A percentile compares a stretch with the other conserved stretches of the same genome.
Conservation (phyloP, 2,797 vertebrate species). For the Momotus momota region DNA sequence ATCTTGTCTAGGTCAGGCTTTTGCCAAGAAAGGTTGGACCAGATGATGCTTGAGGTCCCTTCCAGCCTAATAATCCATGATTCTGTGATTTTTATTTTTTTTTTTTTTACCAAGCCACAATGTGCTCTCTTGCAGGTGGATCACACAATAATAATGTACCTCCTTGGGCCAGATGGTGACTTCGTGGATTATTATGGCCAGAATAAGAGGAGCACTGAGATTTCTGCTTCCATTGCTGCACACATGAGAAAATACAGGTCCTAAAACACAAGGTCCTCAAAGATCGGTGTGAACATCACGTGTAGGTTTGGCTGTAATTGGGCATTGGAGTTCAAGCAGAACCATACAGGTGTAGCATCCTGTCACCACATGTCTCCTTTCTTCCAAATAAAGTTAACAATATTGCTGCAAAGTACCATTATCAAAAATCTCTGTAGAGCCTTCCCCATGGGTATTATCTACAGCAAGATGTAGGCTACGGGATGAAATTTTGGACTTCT, state of each 20-base stretch:
- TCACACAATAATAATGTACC: conserved; percentile 99
- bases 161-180: conserved; percentile 90
- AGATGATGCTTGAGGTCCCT: neutral
- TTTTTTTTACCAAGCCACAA: neutral
- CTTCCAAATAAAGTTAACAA: neutral
- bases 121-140: conserved; percentile 87
- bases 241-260: conserved; percentile 87
- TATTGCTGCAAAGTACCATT: neutral
- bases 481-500: neutral
- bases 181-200: conserved; percentile 96
- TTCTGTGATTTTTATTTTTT: neutral
- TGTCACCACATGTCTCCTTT: neutral
- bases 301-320: neutral
- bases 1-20: neutral
- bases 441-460: neutral
- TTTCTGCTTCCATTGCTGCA: conserved; percentile 83
- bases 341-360: neutral
- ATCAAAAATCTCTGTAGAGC: neutral
- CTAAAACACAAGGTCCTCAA: neutral
- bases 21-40: neutral
- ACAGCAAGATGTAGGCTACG: neutral
- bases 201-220: conserved; percentile 89
- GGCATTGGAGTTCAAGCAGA: neutral
- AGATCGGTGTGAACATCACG: neutral
- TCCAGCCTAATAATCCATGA: too few relatives aligned